Conservation (phyloP, 2,888 invertebrate genomes). For the Nomada hirtipes region DNA sequence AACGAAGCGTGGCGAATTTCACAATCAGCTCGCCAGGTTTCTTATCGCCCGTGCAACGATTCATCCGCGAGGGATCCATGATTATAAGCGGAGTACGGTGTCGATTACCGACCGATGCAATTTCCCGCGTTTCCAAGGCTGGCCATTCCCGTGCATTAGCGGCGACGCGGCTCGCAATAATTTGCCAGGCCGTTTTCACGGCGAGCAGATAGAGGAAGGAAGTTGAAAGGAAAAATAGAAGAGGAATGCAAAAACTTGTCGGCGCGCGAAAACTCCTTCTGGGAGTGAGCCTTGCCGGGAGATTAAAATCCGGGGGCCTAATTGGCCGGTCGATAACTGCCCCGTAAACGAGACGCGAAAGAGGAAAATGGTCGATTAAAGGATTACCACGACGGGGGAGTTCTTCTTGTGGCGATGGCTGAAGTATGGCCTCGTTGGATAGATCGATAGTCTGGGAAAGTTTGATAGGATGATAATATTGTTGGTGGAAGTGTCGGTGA, state of each 20-base stretch:
- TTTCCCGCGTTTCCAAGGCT: constrained; percentile 53
- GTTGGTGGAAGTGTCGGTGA: no score
- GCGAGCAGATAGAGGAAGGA: background rate
- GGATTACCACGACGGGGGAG: constrained; percentile 46
- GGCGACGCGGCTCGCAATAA: constrained; percentile 46
- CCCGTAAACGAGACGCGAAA: constrained; percentile 35
- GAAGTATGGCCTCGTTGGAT: constrained; percentile 15
- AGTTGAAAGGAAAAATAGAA: background rate
- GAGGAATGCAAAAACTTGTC: constrained; percentile 37
- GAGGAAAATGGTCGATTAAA: constrained; percentile 53
- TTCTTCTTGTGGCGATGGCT: background rate
- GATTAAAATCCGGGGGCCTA: constrained; percentile 63
- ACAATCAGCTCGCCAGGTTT: constrained; percentile 36
- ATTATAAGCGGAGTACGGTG: constrained; percentile 47
- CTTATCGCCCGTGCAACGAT: constrained; percentile 39
- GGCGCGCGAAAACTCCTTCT: constrained; percentile 35
- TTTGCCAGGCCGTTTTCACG: constrained; percentile 39
- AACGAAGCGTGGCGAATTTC: constrained; percentile 53
- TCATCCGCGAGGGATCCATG: constrained; percentile 46
- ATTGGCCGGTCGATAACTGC: constrained; percentile 65
- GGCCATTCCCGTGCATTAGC: constrained; percentile 46
- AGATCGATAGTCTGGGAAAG: background rate
- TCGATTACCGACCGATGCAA: constrained; percentile 54
- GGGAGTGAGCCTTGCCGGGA: constrained; percentile 11
- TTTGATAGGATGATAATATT: background rate